Evolutionary conservation across 2,888 invertebrate species (phyloP), one percentile per base, ranked within the genome.

Genomic region (Rhyacophila evoluta): DNA sequence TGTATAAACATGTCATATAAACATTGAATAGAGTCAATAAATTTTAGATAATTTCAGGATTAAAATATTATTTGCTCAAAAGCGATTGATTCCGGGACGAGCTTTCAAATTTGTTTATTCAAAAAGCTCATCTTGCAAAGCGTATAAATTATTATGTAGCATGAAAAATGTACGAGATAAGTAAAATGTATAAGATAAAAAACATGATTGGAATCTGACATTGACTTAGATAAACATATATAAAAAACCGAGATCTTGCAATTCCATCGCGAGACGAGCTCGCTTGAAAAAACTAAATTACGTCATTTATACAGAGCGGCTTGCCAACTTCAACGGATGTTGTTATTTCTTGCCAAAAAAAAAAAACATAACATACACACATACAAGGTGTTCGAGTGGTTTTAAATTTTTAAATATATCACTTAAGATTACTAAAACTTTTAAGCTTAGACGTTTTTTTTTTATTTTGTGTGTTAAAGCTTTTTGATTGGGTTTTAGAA

Each of bases 201-300:
- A 55, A 25, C 55, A 55, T 55, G 55, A 55, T 55, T 55, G 55
- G 55, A 55, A 55, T 55, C 55, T 55, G 55, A 55, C 55, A 55
- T 55, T 55, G 55, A 55, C 55, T 55, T 55, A 55, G 55, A 55
- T 55, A 55, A 55, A 55, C 55, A 55, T 55, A 55, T 19, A 55
- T 55, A 55, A 55, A 55, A 55, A 55, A 19, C 55, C 55, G 55
- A 55, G 15, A 55, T 55, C 55, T 12, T 55, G 55, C 55, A 55
- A 55, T 55, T 25, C 55, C 55, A 55, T 55, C 55, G 55, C 55
- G 19, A 25, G 55, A 55, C 19, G 55, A 19, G 55, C 15, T 10
- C 55, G 55, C 55, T 19, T 55, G 55, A 55, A 55, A 39, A 55
- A 55, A 25, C 55, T 25, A 55, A 55, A 55, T 55, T 55, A 55